Conservation (phyloP, 2,797 vertebrate genomes). For the Sebastes flavidus region DNA sequence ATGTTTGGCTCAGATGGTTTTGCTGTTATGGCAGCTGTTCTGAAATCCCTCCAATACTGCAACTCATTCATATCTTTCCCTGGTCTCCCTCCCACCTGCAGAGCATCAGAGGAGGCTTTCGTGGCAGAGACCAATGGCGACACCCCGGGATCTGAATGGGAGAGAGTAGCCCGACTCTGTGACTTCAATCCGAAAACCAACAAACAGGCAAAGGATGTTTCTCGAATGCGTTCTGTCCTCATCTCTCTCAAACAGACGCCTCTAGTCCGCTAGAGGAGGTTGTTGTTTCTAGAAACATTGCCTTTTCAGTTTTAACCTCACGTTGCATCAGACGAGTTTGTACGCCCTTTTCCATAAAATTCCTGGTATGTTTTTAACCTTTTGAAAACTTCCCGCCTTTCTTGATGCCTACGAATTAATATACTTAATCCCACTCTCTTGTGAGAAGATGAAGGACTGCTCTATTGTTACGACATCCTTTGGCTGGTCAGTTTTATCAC, state of each 20-base stretch:
- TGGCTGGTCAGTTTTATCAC: conserved; percentile 46
- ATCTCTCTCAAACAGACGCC: conserved; percentile 96
- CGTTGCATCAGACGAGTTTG: conserved; percentile 47
- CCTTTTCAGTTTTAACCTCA: conserved; percentile 68
- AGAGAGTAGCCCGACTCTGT: conserved; percentile 95
- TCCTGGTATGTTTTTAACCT: conserved; percentile 54
- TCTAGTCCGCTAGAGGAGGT: conserved; percentile 79
- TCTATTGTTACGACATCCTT: conserved; percentile 46
- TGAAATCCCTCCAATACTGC: background rate
- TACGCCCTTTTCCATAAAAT: conserved; percentile 49
- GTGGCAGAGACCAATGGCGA: conserved; percentile 91
- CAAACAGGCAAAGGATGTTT: conserved; percentile 95
- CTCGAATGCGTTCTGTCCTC: conserved; percentile 97
- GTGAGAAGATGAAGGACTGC: conserved; percentile 46
- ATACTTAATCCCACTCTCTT: conserved; percentile 40
- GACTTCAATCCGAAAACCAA: conserved; percentile 99
- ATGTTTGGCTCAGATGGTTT: conserved; percentile 17
- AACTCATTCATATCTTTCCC: background rate
- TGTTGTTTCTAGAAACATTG: conserved; percentile 46
- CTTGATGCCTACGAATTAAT: conserved; percentile 47
- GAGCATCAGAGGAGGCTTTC: conserved; percentile 95
- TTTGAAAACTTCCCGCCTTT: conserved; percentile 42
- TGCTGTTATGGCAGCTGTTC: background rate
- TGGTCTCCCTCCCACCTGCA: conserved; percentile 54
- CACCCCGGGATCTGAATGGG: conserved; percentile 92